phyloP scores from a whole-genome alignment of 2,797 vertebrate genomes.

The Tragelaphus oryx region DNA sequence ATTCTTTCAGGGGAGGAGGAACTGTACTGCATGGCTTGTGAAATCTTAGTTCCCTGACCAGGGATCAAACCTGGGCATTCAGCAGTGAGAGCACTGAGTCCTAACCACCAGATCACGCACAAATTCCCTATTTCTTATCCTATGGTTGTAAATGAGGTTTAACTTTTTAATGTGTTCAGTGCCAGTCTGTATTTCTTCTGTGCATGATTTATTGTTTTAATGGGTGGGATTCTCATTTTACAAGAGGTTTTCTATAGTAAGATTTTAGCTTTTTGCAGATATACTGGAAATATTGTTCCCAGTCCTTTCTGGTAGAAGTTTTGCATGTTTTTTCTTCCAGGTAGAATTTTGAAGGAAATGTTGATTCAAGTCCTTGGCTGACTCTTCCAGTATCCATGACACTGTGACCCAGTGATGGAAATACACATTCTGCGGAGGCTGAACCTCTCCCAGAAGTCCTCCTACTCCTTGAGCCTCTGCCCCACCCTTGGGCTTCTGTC shows the following conservation, averaged over 20 bases:
- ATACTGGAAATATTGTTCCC: background rate
- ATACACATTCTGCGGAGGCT: background rate
- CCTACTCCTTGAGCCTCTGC: background rate
- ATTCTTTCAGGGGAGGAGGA: background rate
- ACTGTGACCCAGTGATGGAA: background rate
- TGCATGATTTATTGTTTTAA: background rate
- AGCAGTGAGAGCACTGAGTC: background rate
- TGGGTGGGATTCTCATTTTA: background rate
- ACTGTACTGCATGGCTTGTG: background rate
- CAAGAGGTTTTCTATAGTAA: background rate
- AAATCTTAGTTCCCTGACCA: background rate
- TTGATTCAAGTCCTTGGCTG: background rate
- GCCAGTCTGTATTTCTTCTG: background rate
- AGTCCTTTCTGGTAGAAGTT: background rate
- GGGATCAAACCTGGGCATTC: background rate
- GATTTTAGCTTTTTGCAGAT: background rate
- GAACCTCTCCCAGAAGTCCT: background rate
- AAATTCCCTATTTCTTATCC: background rate
- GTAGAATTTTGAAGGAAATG: background rate
- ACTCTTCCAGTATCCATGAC: background rate
- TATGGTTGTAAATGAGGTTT: background rate
- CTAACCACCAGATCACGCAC: background rate
- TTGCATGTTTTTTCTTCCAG: background rate
- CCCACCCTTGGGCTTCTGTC: background rate
- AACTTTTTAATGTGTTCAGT: background rate